Evolutionary conservation across 1,140 invertebrate genomes (phyloP).

Genomic region (Aporrectodea caliginosa): DNA sequence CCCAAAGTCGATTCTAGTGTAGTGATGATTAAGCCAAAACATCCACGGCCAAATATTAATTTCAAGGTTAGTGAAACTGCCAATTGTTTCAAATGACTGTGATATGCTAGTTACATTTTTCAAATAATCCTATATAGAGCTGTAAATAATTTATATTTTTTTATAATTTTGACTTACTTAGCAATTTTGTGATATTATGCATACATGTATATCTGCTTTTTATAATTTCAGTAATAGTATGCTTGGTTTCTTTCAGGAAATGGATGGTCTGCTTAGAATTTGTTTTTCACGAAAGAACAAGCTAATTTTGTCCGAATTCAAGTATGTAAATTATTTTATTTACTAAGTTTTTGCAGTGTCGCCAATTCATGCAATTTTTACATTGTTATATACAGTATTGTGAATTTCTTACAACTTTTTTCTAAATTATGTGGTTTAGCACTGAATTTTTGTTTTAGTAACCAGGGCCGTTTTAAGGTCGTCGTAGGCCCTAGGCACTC

Average conservation of each 20-base stretch:
- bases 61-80: slow-evolving; percentile 65
- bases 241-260: slow-evolving; percentile 64
- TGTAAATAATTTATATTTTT: slow-evolving; percentile 8
- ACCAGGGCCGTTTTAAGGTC: neutral
- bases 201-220: neutral
- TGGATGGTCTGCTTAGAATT: slow-evolving; percentile 94
- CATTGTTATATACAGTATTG: neutral
- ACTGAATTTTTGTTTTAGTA: neutral
- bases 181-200: neutral
- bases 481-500: neutral
- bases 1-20: slow-evolving; percentile 95
- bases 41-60: slow-evolving; percentile 92
- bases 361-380: neutral
- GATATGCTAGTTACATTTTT: too few species aligned
- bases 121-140: neutral
- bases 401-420: neutral
- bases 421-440: neutral
- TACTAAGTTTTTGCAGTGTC: too few species aligned
- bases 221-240: neutral
- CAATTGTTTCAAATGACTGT: too few species aligned
- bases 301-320: neutral
- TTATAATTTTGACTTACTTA: neutral
- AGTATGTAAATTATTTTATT: too few species aligned
- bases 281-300: slow-evolving; percentile 92
- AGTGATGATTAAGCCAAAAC: slow-evolving; percentile 93